Evolutionary conservation across 23 tunicate species (phyloP).

Genomic region (Trididemnum nubilum): DNA sequence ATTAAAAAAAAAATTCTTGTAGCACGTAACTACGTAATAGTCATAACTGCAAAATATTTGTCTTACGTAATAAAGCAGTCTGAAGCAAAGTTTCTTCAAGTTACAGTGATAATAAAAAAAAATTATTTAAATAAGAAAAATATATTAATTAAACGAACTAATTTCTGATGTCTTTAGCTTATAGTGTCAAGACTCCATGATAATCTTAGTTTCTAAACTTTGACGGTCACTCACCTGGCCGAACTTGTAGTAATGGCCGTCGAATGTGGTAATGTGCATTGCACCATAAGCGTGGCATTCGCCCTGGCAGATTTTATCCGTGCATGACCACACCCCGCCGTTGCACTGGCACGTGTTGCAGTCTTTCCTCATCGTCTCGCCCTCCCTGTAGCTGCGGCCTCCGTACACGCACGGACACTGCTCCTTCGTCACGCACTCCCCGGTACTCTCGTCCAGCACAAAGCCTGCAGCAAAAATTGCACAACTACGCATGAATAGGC

Average conservation of each 20-base stretch:
- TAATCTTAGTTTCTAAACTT: too few relatives aligned
- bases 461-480: slow-evolving; percentile 60
- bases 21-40: too few relatives aligned
- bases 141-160: too few relatives aligned
- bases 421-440: slow-evolving; percentile 76
- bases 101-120: too few relatives aligned
- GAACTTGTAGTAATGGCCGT: slow-evolving; percentile 80
- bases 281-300: slow-evolving; percentile 97
- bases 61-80: too few relatives aligned
- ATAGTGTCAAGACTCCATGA: too few relatives aligned
- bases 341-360: slow-evolving; percentile 92
- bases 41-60: too few relatives aligned
- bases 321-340: slow-evolving; percentile 93
- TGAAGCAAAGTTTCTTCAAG: too few relatives aligned
- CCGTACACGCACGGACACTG: slow-evolving; percentile 98
- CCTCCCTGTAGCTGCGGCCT: slow-evolving; percentile 93
- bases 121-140: too few relatives aligned
- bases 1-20: too few relatives aligned
- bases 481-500: neutral
- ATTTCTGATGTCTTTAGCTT: too few relatives aligned
- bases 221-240: too few relatives aligned
- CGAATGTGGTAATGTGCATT: slow-evolving; percentile 95
- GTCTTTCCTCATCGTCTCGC: slow-evolving; percentile 93
- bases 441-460: slow-evolving; percentile 90
- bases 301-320: slow-evolving; percentile 88